These are phyloP conservation scores for Chiridota heheva DNA, from an alignment of 35 echinoderm and acorn worm species.

Conservation along the genomic window DNA sequence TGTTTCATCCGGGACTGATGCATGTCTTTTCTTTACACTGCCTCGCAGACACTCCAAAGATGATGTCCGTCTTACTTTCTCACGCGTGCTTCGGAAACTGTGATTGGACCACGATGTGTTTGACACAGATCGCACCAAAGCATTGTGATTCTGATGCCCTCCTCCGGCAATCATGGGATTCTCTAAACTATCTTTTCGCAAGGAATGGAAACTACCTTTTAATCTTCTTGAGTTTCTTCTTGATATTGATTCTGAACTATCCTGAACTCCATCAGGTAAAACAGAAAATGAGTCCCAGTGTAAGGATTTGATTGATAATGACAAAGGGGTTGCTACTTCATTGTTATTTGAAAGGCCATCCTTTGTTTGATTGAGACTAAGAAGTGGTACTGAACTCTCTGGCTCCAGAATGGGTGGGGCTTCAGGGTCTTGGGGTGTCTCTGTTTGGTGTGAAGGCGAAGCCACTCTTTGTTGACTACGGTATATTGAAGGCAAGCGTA, in stretches of 20 bases:
- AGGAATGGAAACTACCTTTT: too few relatives aligned
- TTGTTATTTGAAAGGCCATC: too few relatives aligned
- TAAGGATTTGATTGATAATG: conserved; percentile 43
- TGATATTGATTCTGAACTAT: too few relatives aligned
- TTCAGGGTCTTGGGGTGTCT: conserved; percentile 20
- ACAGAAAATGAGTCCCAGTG: conserved; percentile 54
- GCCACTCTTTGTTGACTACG: conserved; percentile 33
- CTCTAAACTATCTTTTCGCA: too few relatives aligned
- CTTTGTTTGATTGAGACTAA: conserved; percentile 31
- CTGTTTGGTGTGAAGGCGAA: conserved; percentile 37
- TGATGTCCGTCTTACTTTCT: conserved; percentile 63
- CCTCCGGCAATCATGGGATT: too few relatives aligned
- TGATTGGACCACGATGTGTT: conserved; percentile 81
- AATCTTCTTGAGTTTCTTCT: background rate
- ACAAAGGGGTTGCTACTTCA: conserved; percentile 26
- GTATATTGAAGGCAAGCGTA: conserved; percentile 84
- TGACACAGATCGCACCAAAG: conserved; percentile 54
- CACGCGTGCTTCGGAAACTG: conserved; percentile 33
- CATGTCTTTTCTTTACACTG: conserved; percentile 31
- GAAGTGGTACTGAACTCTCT: conserved; percentile 75
- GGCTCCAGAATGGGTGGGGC: conserved; percentile 42
- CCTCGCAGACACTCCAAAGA: conserved; percentile 73
- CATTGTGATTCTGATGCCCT: conserved; percentile 27
- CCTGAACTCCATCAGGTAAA: background rate
- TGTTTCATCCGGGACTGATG: conserved; percentile 33